Base-by-base conservation (phyloP, 2,113 vertebrate species). In the Manacus vitellinus region DNA sequence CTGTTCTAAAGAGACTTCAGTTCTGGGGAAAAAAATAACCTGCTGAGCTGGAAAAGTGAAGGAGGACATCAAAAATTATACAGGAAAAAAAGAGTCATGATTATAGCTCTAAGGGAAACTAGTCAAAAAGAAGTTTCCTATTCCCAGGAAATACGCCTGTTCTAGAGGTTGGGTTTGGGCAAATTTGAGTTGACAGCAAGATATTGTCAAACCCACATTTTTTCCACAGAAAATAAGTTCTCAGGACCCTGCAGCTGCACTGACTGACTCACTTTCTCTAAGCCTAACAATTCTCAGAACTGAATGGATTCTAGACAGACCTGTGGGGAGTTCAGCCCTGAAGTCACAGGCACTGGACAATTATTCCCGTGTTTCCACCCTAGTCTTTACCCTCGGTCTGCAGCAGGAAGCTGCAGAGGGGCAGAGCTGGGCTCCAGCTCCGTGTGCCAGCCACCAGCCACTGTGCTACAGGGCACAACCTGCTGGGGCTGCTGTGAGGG, bases 391-490 rank as follows among this genome's bases (percentile, higher is more conserved):
- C 18, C 10, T 2, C 30, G 18, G 65, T 44, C 39, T 76, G 16
- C 39, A 39, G 43, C 4, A 18, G 43, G 77, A 67, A 71, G 22
- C 0, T 0, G 16, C 21, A 4, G 24, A 23, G 20, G 2, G 16
- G 31, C 35, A 35, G 55, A 66, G 33, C 13, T 61, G 33, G 31
- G 39, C 54, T 82, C 12, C 6, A 2, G 30, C 7, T 10, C 18
- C 4, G 8, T 39, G 24, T 41, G 22, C 35, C 4, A 0, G 20
- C n/a, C 4, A 3, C 49, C 33, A 16, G 59, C 12, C 0, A 1
- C 21, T 2, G 1, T 5, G 24, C 25, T 8, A 2, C 33, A 20
- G 37, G 31, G 24, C n/a, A 1, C 0, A 44, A 47, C 18, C 46
- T 59, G 31, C n/a, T 44, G 72, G 22, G 33, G 20, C 46, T 80